Base-by-base conservation (phyloP, 2,888 invertebrate genomes). In the Netelia inedita region DNA sequence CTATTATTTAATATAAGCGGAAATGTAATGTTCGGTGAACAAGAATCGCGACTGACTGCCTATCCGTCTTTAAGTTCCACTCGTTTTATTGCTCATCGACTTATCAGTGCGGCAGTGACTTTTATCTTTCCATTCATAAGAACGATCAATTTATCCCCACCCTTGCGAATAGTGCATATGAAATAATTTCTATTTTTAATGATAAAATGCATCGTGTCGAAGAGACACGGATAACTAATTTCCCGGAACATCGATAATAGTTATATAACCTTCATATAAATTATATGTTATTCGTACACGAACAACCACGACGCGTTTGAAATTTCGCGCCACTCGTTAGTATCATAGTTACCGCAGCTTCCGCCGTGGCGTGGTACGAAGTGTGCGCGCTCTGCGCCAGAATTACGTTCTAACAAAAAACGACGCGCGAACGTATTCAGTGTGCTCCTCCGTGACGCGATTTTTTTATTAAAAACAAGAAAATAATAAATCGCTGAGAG, bases 401-500 rank as follows among this genome's bases (percentile, higher is more conserved):
- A 3, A 46, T 14, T 14, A 8, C 46, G 55, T 19, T 6, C 5
- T 46, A 14, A 19, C 16, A 66, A 55, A 74, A 61, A 82, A 63
- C 65, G 46, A 66, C 82, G 82, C 74, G 79, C 43, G 16, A 82
- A 86, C 80, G 83, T 65, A 35, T 63, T 41, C 63, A 46, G 57
- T 53, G 68, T 90, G 89, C 89, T 92, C 94, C 94, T 94, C 94
- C 90, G 94, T 94, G 94, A 94, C 94, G 94, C 94, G 93, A 90
- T 91, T 87, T 85, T 85, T 91, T 89, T 88, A 85, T 78, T 43
- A 66, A 59, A 0, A 53, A 57, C 43, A 82, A 87, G n/a, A 88
- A 87, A 88, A 88, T 88, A 61, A 61, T 57, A 69, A 88, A 91
- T 92, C 93, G 94, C 94, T 89, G 94, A 94, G 94, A 94, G 94